phyloP scores from a whole-genome alignment of 2,113 vertebrate genomes.

The Cephalopholis sonnerati region DNA sequence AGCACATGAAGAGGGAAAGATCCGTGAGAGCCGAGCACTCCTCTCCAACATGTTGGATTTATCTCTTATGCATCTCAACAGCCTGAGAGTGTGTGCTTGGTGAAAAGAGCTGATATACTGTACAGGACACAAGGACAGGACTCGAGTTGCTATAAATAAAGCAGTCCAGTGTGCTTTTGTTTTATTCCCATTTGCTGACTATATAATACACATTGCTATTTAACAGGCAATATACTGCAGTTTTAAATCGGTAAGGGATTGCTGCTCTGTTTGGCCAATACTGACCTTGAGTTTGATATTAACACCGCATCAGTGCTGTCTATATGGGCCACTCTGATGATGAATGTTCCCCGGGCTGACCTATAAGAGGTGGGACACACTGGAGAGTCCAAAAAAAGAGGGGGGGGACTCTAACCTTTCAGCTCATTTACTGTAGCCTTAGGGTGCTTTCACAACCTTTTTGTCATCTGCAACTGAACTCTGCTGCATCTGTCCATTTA shows the following conservation, averaged over 20 bases:
- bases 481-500: not conserved
- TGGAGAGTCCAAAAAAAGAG: not conserved
- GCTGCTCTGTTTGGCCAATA: not conserved
- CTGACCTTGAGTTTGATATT: constrained; percentile 41
- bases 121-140: not conserved
- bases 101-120: not conserved
- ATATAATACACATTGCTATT: not conserved
- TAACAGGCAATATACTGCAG: not conserved
- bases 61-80: constrained; percentile 27
- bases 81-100: not conserved
- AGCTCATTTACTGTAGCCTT: constrained; percentile 44
- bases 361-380: constrained; percentile 32
- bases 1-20: constrained; percentile 27
- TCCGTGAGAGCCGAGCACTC: not conserved
- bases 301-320: constrained; percentile 35
- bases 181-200: constrained; percentile 4
- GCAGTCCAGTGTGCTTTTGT: not conserved
- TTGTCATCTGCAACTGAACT: not conserved
- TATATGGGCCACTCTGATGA: constrained; percentile 34
- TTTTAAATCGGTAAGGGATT: constrained; percentile 25
- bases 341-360: constrained; percentile 51
- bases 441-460: constrained; percentile 8
- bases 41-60: constrained; percentile 15
- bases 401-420: constrained; percentile 6
- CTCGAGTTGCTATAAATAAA: not conserved